phyloP scores from a whole-genome alignment of 2,797 vertebrate genomes.

The Tokudaia muenninki region DNA sequence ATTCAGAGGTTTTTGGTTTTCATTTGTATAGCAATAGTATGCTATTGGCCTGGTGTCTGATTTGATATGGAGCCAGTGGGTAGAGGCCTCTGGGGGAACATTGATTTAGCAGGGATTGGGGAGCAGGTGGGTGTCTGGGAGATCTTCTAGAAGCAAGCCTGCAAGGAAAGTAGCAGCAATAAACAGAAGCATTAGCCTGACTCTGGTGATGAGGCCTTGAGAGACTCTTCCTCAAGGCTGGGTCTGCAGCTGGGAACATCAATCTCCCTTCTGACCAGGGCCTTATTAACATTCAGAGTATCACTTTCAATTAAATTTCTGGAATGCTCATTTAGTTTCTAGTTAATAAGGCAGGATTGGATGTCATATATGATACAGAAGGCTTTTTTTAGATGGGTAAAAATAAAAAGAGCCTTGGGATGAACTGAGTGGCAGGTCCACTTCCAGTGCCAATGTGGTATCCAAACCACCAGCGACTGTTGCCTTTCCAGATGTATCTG shows the following conservation, averaged over 20 bases:
- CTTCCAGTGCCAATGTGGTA: neutral
- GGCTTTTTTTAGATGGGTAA: conserved; percentile 71
- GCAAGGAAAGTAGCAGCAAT: neutral
- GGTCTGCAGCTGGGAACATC: conserved; percentile 65
- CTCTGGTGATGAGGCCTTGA: neutral
- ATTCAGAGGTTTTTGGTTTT: neutral
- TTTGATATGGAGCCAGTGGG: neutral
- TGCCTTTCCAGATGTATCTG: neutral
- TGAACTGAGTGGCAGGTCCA: neutral
- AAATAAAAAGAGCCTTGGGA: conserved; percentile 66
- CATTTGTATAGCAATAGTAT: conserved; percentile 26
- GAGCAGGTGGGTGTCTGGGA: neutral
- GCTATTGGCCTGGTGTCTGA: neutral
- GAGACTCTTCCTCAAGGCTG: conserved; percentile 45
- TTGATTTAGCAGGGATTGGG: neutral
- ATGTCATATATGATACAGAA: conserved; percentile 78
- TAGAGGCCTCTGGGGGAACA: neutral
- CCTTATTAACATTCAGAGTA: conserved; percentile 77
- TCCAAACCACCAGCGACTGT: neutral
- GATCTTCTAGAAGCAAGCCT: neutral
- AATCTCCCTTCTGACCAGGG: conserved; percentile 65
- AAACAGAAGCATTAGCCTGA: neutral
- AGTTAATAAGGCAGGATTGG: conserved; percentile 77
- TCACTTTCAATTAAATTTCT: conserved; percentile 82
- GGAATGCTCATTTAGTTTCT: conserved; percentile 80